A percentile compares a stretch with the other conserved stretches of the same genome.
Conservation (phyloP, 2,113 vertebrate species). For the Cheirogaleus medius region DNA sequence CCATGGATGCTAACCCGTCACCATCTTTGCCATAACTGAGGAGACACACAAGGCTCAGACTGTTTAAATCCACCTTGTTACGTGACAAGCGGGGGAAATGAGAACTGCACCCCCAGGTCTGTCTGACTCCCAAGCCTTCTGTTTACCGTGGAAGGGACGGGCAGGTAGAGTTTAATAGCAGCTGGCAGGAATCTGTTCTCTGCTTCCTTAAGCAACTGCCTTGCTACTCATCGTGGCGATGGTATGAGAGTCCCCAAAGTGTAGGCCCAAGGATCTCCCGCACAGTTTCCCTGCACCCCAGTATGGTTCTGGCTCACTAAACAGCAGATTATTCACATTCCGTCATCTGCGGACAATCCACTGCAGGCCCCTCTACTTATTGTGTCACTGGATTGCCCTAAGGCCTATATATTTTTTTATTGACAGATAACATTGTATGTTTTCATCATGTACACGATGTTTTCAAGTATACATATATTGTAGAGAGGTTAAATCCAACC, state of each 20-base stretch:
- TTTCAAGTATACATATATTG: neutral
- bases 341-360: neutral
- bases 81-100: neutral
- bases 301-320: neutral
- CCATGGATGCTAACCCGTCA: neutral
- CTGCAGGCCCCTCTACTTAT: neutral
- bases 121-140: neutral
- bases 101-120: neutral
- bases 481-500: neutral
- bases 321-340: neutral
- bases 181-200: neutral
- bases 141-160: neutral
- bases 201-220: neutral
- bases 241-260: neutral
- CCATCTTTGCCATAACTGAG: neutral
- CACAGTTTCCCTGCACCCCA: neutral
- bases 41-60: neutral
- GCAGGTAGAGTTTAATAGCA: neutral
- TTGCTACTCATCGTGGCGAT: neutral
- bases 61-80: neutral
- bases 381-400: neutral
- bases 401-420: slow-evolving; percentile 20
- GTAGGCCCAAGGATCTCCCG: neutral
- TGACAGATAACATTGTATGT: neutral
- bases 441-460: neutral